Evolutionary conservation across 92 coral and sea anemone genomes (phyloP), one percentile per base, ranked within the genome.

Genomic region (Palythoa heliodiscus): DNA sequence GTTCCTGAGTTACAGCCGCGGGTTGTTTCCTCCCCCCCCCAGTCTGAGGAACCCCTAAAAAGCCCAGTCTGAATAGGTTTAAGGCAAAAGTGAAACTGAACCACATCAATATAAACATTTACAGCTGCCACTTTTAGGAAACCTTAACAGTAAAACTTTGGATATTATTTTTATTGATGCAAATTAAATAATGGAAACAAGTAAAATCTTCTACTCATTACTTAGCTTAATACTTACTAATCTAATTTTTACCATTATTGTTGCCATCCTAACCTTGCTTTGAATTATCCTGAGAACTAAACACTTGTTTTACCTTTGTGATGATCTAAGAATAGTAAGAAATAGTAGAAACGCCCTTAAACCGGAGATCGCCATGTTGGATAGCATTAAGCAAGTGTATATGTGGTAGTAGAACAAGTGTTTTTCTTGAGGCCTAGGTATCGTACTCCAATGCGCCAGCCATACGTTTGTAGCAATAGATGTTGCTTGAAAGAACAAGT

Each of bases 381-480:
- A 55, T 6, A 77, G 29, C 82, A 77, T 77, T 39, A 77, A 48
- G 2, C 82, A 68, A 60, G 70, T 63, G 69, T 77, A 77, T 7
- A 16, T 37, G 24, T 77, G 57, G 69, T 77, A 77, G 39, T 77
- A 77, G 48, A 60, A 77, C 82, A 77, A 52, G 47, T 23, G 69
- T n/a, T 77, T 70, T 40, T 35, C 70, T 39, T 16, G 70, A 12
- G 68, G 39, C 25, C 82, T 35, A 6, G 82, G 82, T 38, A 37
- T 14, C 82, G 54, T 77, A 24, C 82, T 77, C 82, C 82, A 77
- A 48, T 77, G 70, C 2, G 82, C 82, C 52, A 77, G 25, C 82
- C 82, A 77, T 63, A 77, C 7, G 82, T 55, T 77, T 7, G 82
- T 77, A 11, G 82, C 82, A 77, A 77, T 77, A 52, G 82, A 77